Base-by-base conservation (phyloP, 2,113 vertebrate species). In the Crocuta crocuta region DNA sequence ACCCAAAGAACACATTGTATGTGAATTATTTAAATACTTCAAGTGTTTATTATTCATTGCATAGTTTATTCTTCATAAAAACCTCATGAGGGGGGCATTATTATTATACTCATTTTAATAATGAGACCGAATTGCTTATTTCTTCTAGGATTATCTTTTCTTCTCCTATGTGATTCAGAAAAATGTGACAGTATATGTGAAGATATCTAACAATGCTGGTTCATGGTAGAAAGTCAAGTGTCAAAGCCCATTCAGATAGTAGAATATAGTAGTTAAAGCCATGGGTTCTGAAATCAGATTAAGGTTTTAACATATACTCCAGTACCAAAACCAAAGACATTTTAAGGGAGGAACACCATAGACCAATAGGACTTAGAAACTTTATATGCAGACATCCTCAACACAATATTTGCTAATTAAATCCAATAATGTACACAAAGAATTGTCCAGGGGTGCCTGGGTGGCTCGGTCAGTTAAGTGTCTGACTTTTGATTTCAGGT, bases 71-170 rank as follows among this genome's bases (percentile, higher is more conserved):
- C 43, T 35, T 83, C 17, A 92, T 10, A 82, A 13, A 92, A 63
- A 24, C 23, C 7, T 94, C 66, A 33, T 58, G 9, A 61, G 33
- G 8, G 5, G 15, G 28, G 71, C 12, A 81, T 2, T 89, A 63
- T 82, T 89, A 50, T n/a, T 45, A 70, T 33, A 70, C 11, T 28
- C 9, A 87, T 24, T 78, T 91, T 91, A 97, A 33, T 91, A 94
- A 82, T 76, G 48, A 95, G 45, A 39, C n/a, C 53, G 13, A 31
- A 87, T 76, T 91, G 12, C 39, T 94, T 63, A 68, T 76, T 74
- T 89, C 17, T 93, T 4, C 5, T 19, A 68, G 17, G 8, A 87
- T 76, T 87, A 63, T 61, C 23, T 81, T 82, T 95, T 94, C 53
- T 89, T 5, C 13, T 74, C 33, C 26, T 76, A 53, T 76, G 43